These are phyloP conservation scores for Colius striatus DNA, from an alignment of 2,113 vertebrate genomes.

Conservation along the genomic window DNA sequence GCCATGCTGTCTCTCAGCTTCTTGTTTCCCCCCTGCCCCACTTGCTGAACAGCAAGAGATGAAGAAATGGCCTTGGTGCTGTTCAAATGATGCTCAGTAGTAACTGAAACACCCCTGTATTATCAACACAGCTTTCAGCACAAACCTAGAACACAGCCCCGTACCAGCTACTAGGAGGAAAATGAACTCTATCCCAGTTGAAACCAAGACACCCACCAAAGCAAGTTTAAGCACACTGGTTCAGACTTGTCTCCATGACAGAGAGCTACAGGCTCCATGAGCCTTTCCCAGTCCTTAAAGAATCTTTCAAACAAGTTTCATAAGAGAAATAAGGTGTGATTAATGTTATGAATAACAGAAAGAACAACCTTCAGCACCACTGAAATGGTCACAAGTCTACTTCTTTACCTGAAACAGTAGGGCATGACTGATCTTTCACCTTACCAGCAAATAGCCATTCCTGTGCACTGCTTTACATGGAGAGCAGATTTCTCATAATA, in stretches of 20 bases:
- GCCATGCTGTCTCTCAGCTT: too few species aligned
- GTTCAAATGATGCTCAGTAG: too few species aligned
- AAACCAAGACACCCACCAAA: neutral
- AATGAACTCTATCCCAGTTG: too few species aligned
- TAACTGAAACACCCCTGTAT: too few species aligned
- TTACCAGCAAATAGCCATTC: neutral
- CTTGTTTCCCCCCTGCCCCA: too few species aligned
- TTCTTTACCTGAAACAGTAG: neutral
- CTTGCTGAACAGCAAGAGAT: too few species aligned
- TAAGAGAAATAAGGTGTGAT: neutral
- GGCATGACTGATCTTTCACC: neutral
- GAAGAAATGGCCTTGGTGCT: too few species aligned
- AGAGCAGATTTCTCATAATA: neutral
- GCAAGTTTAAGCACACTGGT: neutral
- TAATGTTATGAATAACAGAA: neutral
- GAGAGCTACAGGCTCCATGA: neutral
- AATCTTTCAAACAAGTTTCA: neutral
- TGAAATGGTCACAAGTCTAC: neutral
- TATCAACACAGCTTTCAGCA: too few species aligned
- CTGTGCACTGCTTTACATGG: accelerated
- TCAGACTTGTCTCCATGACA: accelerated
- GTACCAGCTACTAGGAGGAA: too few species aligned
- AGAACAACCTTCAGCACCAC: neutral
- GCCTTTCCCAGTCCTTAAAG: neutral
- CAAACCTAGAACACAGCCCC: too few species aligned